Conservation (phyloP, 2,888 invertebrate species). For the Neoascia interrupta region DNA sequence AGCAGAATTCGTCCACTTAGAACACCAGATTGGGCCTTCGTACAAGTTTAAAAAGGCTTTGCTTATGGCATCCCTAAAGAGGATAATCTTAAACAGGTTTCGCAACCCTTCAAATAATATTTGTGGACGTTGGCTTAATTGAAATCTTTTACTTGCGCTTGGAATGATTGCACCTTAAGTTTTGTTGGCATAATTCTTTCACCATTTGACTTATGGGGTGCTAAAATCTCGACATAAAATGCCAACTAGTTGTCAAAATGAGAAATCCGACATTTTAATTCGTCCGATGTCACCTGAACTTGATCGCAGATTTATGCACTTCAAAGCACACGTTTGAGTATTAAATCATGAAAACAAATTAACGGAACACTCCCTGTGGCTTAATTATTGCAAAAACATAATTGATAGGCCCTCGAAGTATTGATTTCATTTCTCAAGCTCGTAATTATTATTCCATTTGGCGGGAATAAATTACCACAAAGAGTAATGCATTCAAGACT, state of each 20-base stretch:
- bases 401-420: conserved; percentile 46
- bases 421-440: conserved; percentile 53
- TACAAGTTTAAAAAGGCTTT: no score
- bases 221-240: conserved; percentile 43
- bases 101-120: no score
- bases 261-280: conserved; percentile 43
- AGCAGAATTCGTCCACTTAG: no score
- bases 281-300: no score
- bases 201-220: no score
- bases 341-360: conserved; percentile 3
- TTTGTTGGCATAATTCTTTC: no score
- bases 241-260: conserved; percentile 51
- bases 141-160: no score
- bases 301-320: conserved; percentile 15
- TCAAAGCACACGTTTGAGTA: conserved; percentile 38
- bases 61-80: no score
- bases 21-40: no score
- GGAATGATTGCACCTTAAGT: no score
- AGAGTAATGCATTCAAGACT: conserved; percentile 36
- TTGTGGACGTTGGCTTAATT: no score
- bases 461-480: conserved; percentile 21
- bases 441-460: conserved; percentile 19
- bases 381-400: conserved; percentile 38
- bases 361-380: conserved; percentile 34
- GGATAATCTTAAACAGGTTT: no score